These are phyloP conservation scores for Entomobrya proxima DNA, from an alignment of 2,888 invertebrate genomes.

Conservation along the genomic window DNA sequence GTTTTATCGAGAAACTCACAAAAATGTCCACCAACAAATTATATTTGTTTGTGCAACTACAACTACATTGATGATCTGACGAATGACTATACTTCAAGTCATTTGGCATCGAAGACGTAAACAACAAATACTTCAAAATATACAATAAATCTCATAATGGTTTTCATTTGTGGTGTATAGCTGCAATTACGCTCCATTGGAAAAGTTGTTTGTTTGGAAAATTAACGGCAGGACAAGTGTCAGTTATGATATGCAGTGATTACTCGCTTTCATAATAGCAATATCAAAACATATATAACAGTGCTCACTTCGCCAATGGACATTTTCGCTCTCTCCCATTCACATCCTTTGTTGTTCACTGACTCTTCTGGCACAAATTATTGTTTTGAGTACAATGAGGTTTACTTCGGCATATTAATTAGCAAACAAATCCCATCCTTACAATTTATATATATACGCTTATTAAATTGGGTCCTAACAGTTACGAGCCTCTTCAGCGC, in stretches of 20 bases:
- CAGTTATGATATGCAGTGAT: not conserved
- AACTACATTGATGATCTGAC: not conserved
- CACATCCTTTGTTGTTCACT: not conserved
- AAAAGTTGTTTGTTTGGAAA: not conserved
- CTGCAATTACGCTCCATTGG: not conserved
- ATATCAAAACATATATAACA: not conserved
- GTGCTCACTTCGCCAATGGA: not conserved
- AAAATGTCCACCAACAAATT: not conserved
- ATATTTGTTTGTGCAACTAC: not conserved
- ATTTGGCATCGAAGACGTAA: not conserved
- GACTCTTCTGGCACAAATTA: too few species aligned
- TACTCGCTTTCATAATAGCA: not conserved
- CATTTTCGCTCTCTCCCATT: not conserved
- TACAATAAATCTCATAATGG: too few species aligned
- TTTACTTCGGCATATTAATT: too few species aligned
- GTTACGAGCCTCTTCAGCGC: slow-evolving; percentile 29
- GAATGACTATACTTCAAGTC: not conserved
- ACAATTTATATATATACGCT: too few species aligned
- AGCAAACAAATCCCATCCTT: too few species aligned
- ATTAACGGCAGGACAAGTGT: not conserved
- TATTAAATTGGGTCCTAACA: slow-evolving; percentile 1
- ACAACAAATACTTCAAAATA: too few species aligned
- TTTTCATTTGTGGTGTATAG: not conserved
- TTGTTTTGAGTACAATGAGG: too few species aligned
- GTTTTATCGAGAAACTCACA: not conserved